Evolutionary conservation across 2,888 invertebrate genomes (phyloP).

Genomic region (Brassicogethes aeneus): DNA sequence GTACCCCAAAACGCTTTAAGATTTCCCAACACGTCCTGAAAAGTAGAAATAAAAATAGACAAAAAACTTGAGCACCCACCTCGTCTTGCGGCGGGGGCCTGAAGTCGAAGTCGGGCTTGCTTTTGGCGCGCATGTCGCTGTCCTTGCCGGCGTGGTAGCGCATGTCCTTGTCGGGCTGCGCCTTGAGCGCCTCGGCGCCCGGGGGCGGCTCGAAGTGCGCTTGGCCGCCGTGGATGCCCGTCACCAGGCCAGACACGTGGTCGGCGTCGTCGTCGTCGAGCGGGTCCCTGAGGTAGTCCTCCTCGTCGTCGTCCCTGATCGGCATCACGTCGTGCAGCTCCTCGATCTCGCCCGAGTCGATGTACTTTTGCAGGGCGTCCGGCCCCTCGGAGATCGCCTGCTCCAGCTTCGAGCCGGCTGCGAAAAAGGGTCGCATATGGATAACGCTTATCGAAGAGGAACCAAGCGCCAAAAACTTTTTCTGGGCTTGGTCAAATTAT

Average conservation of each 20-base stretch:
- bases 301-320: slow-evolving; percentile 50
- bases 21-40: no score
- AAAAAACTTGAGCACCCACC: no score
- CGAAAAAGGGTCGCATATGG: no score
- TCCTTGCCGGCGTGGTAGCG: slow-evolving; percentile 21
- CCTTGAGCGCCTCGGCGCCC: slow-evolving; percentile 21
- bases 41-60: no score
- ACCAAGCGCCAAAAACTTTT: no score
- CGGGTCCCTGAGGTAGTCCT: slow-evolving; percentile 39
- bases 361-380: slow-evolving; percentile 65
- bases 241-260: not conserved
- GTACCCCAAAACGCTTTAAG: no score
- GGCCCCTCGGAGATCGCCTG: slow-evolving; percentile 70
- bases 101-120: slow-evolving; percentile 25
- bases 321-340: slow-evolving; percentile 72
- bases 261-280: slow-evolving; percentile 41
- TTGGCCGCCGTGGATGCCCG: slow-evolving; percentile 2
- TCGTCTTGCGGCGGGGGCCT: no score
- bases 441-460: no score
- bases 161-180: slow-evolving; percentile 36
- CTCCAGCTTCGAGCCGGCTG: slow-evolving; percentile 67
- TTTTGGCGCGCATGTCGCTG: slow-evolving; percentile 24
- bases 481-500: no score
- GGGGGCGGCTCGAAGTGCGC: slow-evolving; percentile 3
- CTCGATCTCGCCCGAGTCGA: slow-evolving; percentile 73